Base-by-base conservation (phyloP, 2,113 vertebrate species). In the Apaloderma vittatum region DNA sequence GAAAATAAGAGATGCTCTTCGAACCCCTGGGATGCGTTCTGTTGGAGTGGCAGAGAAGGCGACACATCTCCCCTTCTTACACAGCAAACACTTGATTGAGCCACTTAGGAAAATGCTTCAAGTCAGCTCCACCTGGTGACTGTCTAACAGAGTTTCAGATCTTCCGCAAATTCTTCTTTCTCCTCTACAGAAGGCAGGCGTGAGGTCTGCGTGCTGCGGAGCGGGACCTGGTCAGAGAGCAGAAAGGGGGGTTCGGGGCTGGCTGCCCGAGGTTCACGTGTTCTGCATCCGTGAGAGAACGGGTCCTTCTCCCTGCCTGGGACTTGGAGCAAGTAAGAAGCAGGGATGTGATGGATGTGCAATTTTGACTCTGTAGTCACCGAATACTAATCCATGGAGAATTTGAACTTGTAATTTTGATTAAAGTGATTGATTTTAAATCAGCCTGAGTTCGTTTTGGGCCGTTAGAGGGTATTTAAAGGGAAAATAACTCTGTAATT, bases 351-450 rank as follows among this genome's bases (percentile, higher is more conserved):
- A 68, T 71, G 87, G 91, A 83, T 58, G 80, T 78, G 68, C 17
- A 0, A 18, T 76, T 90, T 17, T 94, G 94, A 66, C 59, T 57
- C 62, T 20, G 13, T 67, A 87, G 24, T 81, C 86, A 15, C 93
- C 48, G 80, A 88, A 62, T 67, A 6, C 75, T 18, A 36, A 55
- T 55, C 94, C 93, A 4, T 27, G 68, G 94, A 94, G 94, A 86
- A 84, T 78, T 87, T 89, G 70, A 70, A 94, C 86, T 92, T 94
- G 92, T 94, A 84, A 75, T 97, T 97, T 96, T 95, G 97, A 97
- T 97, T 89, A 73, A 93, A 95, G 89, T 89, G 96, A 96, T 94
- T 81, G 93, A 97, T 97, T 97, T 95, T 96, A 94, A 95, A 94
- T 90, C 93, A 92, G 81, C 34, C 70, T 40, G 61, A 23, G 59